Percentiles rank a stretch among this genome's conserved stretches.
Conservation (phyloP, 2,113 vertebrate species). For the Corythaeola cristata region DNA sequence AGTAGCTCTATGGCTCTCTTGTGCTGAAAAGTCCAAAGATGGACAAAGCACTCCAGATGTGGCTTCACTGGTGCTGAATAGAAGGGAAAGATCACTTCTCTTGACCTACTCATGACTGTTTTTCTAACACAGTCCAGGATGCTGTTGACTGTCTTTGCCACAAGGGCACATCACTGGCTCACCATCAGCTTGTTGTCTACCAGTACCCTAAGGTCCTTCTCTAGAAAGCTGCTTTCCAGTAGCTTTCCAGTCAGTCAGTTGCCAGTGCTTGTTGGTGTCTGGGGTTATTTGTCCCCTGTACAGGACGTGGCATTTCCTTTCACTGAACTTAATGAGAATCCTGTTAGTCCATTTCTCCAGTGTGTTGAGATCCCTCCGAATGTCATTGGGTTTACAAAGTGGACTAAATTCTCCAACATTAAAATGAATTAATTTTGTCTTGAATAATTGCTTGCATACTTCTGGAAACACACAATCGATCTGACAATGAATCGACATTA, state of each 20-base stretch:
- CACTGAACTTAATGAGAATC: not conserved
- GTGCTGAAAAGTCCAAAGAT: not conserved
- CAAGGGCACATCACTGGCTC: not conserved
- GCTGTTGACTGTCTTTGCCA: not conserved
- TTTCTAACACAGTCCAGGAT: not conserved
- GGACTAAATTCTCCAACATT: not conserved
- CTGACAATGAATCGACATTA: not conserved
- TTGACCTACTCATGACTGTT: not conserved
- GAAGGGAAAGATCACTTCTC: not conserved
- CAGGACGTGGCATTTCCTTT: not conserved
- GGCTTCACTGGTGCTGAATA: not conserved
- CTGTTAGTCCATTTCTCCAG: not conserved
- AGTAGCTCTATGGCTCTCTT: not conserved
- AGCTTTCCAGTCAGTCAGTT: not conserved
- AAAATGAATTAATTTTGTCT: not conserved
- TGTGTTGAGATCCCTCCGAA: not conserved
- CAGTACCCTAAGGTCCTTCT: not conserved
- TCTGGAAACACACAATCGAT: not conserved
- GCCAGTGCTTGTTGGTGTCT: not conserved
- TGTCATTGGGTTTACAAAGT: not conserved
- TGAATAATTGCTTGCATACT: not conserved
- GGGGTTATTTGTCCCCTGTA: fast-evolving
- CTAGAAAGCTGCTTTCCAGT: not conserved
- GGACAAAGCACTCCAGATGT: not conserved
- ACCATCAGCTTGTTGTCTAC: not conserved